phyloP scores from a whole-genome alignment of 1,140 invertebrate species.

The Neelides sp. region DNA sequence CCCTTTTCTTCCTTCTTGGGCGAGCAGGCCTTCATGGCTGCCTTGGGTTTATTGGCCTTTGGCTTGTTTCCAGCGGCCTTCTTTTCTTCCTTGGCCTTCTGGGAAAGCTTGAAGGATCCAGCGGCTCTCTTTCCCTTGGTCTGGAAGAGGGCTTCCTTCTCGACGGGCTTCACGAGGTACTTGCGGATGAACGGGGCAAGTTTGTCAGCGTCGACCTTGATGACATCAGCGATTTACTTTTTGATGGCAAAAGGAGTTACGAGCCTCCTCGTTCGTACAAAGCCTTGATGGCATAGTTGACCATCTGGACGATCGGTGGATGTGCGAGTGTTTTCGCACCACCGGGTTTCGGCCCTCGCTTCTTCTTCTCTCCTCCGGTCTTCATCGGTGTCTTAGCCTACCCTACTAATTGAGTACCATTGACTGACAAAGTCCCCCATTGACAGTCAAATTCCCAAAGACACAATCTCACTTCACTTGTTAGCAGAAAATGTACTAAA shows the following conservation, averaged over 20 bases:
- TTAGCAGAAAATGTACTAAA: too few relatives aligned
- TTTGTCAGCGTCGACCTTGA: constrained; percentile 35
- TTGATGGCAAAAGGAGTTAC: constrained; percentile 35
- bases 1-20: constrained; percentile 11
- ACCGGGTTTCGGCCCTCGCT: constrained; percentile 27
- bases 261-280: constrained; percentile 34
- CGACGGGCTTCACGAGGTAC: constrained; percentile 27
- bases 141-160: constrained; percentile 29
- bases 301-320: constrained; percentile 36
- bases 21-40: constrained; percentile 4
- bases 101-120: constrained; percentile 33
- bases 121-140: constrained; percentile 33
- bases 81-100: constrained; percentile 19
- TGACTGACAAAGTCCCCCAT: too few relatives aligned
- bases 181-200: constrained; percentile 29
- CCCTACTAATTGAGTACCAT: too few relatives aligned
- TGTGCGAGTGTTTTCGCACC: constrained; percentile 32
- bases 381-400: not conserved
- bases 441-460: too few relatives aligned
- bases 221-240: constrained; percentile 33
- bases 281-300: constrained; percentile 34
- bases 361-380: constrained; percentile 13
- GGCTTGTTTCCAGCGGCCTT: constrained; percentile 27
- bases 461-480: too few relatives aligned
- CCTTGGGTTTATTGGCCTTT: constrained; percentile 28